Percentiles rank a stretch among this genome's conserved stretches.
These are phyloP conservation scores for Lasiurus cinereus DNA, from an alignment of 2,113 vertebrate species.

Conservation along the genomic window DNA sequence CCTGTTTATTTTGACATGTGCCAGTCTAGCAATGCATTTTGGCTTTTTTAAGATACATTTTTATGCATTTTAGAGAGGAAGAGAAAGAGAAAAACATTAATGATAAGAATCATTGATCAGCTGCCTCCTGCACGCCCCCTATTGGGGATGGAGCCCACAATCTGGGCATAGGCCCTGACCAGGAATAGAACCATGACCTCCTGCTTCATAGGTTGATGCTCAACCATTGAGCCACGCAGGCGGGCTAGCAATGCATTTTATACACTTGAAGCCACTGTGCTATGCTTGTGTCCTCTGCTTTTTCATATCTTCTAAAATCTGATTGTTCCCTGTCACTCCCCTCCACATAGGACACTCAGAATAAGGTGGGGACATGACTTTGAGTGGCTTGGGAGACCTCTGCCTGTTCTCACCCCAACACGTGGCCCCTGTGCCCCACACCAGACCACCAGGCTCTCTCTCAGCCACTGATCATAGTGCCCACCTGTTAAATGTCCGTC, in stretches of 20 bases:
- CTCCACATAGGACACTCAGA: neutral
- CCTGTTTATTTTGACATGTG: neutral
- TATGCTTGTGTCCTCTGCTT: neutral
- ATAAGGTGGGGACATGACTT: neutral
- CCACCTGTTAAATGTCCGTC: neutral
- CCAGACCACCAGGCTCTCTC: neutral
- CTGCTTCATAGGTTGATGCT: too few species aligned
- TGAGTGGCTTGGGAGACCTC: rapidly evolving
- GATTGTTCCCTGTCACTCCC: neutral
- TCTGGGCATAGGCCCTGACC: too few species aligned
- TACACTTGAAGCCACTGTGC: neutral
- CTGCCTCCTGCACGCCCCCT: too few species aligned
- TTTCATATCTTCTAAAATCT: neutral
- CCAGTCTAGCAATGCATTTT: neutral
- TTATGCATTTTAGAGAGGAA: too few species aligned
- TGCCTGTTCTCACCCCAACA: neutral
- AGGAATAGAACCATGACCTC: too few species aligned
- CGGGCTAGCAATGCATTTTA: neutral
- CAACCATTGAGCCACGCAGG: too few species aligned
- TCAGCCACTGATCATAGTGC: rapidly evolving
- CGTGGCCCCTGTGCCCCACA: rapidly evolving
- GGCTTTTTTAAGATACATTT: too few species aligned
- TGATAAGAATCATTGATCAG: too few species aligned
- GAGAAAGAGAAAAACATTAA: too few species aligned
- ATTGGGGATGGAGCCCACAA: too few species aligned